Conservation (phyloP, 1,140 invertebrate species). For the Oreohelix idahoensis region DNA sequence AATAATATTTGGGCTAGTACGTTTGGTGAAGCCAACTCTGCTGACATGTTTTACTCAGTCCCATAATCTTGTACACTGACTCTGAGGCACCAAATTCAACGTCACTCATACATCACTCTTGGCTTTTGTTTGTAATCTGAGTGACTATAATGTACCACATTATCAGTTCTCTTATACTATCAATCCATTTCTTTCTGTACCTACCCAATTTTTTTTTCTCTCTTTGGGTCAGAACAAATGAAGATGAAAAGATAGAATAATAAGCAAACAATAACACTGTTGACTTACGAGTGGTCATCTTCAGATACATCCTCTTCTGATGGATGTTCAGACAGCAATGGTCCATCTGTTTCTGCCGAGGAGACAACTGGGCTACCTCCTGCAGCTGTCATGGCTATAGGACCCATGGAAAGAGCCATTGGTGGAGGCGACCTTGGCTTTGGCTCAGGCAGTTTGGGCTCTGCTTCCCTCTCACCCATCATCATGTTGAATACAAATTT, state of each 20-base stretch:
- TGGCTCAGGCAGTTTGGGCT: conserved; percentile 39
- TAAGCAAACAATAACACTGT: not conserved
- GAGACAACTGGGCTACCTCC: not conserved
- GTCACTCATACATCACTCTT: too few species aligned
- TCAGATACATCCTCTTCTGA: not conserved
- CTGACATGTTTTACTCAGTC: too few species aligned
- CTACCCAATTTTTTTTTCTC: too few species aligned
- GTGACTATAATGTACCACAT: too few species aligned
- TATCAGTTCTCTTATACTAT: too few species aligned
- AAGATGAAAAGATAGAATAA: not conserved
- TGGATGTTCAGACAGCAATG: not conserved
- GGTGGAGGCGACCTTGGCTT: conserved; percentile 35
- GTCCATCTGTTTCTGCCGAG: not conserved
- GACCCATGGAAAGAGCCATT: conserved; percentile 55
- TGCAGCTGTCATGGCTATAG: conserved; percentile 41
- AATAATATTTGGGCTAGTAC: too few species aligned
- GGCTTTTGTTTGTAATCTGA: too few species aligned
- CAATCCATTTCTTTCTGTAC: too few species aligned
- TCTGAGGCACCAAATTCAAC: too few species aligned
- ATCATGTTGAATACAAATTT: conserved; percentile 72
- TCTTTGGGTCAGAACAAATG: not conserved
- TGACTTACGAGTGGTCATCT: not conserved
- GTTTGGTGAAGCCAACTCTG: too few species aligned
- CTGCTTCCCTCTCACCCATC: conserved; percentile 66
- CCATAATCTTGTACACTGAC: too few species aligned